Conservation (phyloP, 2,888 invertebrate species). For the Holacanthella duospinosa region DNA sequence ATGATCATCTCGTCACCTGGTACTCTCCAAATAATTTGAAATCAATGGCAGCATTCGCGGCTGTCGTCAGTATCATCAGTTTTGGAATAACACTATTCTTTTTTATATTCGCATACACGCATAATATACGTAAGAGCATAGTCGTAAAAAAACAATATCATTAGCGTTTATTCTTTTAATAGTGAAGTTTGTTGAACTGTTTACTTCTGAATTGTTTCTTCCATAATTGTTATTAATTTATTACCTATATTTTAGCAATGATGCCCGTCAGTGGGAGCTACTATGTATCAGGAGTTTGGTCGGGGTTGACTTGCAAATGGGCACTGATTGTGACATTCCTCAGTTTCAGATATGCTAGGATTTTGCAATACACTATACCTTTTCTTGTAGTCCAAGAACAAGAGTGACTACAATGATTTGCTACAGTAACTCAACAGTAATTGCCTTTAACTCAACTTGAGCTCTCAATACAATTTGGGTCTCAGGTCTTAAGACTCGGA, state of each 20-base stretch:
- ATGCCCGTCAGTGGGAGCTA: conserved; percentile 33
- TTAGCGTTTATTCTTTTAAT: background rate
- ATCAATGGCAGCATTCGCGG: conserved; percentile 28
- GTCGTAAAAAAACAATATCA: background rate
- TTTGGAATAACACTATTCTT: conserved; percentile 36
- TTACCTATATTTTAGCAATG: conserved; percentile 30
- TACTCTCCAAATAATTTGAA: conserved; percentile 30
- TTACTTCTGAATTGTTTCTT: too few species aligned
- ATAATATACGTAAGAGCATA: conserved; percentile 37
- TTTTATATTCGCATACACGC: conserved; percentile 35
- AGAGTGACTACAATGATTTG: too few species aligned
- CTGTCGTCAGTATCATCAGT: conserved; percentile 28
- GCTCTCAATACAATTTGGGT: too few species aligned
- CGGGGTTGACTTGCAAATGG: conserved; percentile 37
- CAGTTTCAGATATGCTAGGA: conserved; percentile 31
- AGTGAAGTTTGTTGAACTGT: too few species aligned
- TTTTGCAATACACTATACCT: conserved; percentile 33
- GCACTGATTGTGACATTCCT: conserved; percentile 25
- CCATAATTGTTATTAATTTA: background rate
- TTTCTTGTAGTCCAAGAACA: conserved; percentile 36
- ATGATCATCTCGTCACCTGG: conserved; percentile 33
- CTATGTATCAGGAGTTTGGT: conserved; percentile 37
- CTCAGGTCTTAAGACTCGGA: too few species aligned
- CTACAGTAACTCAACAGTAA: too few species aligned
- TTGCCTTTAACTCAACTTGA: too few species aligned